Conservation (phyloP, 1,140 invertebrate genomes). For the Hesperophylax magnus region DNA sequence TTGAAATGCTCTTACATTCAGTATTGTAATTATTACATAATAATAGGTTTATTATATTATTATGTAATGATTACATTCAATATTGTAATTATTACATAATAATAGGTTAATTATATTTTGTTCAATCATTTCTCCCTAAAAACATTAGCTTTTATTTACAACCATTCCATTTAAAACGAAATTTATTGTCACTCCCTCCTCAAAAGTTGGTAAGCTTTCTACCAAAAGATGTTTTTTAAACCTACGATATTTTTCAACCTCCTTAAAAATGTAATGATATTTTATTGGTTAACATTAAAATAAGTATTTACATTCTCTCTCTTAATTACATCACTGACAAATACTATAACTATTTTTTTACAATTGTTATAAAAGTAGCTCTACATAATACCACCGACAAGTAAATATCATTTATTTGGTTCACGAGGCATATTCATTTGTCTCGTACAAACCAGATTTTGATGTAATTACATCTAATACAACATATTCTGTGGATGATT, state of each 20-base stretch:
- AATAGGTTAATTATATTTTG: conserved; percentile 29
- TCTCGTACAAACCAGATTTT: not conserved
- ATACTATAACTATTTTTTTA: not conserved
- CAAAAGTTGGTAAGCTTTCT: conserved; percentile 38
- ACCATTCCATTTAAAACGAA: conserved; percentile 52
- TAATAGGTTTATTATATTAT: conserved; percentile 30
- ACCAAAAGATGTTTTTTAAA: conserved; percentile 6
- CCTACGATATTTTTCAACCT: conserved; percentile 36
- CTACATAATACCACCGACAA: not conserved
- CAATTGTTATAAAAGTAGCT: not conserved
- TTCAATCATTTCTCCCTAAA: conserved; percentile 13
- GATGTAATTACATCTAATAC: too few relatives aligned
- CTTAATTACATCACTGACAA: not conserved
- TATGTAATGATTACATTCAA: too few relatives aligned
- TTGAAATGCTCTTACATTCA: conserved; percentile 43
- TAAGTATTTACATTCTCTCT: conserved; percentile 16
- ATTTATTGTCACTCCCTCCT: conserved; percentile 55
- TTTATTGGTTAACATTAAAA: conserved; percentile 23
- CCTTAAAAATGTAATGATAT: conserved; percentile 34
- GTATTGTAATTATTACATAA: conserved; percentile 10
- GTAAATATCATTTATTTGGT: not conserved
- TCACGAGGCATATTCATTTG: not conserved
- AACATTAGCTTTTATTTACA: conserved; percentile 46
- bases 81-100: conserved; percentile 11
- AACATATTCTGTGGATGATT: too few relatives aligned